Evolutionary conservation across 2,797 vertebrate genomes (phyloP), one percentile per base, ranked within the genome.

Genomic region (Diplodus sargus): DNA sequence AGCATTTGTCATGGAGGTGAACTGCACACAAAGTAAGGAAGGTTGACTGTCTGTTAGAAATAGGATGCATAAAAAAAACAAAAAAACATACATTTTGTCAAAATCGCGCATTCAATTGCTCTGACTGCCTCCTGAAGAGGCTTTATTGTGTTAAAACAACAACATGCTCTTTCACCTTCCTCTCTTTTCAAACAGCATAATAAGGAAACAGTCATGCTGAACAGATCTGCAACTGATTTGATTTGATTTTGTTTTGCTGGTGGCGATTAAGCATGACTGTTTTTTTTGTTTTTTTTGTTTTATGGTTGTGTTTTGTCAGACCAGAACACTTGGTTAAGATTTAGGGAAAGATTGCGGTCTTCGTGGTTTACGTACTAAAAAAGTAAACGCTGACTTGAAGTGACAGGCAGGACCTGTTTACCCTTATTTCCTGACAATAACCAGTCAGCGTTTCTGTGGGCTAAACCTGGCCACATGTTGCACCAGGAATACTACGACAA

Each of bases 51-150:
- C 8, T 20, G 28, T 4, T 13, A 11, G n/a, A 58, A 30, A 30
- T 7, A 0, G 16, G 20, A 61, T 14, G 34, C 20, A 53, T 34
- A 34, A 34, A 34, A 34, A 34, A 39, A 57, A 2, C 3, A 28
- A 28, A 2, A 4, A 2, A 69, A 39, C 16, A 4, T 17, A 3
- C 51, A 23, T 0, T 0, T 3, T 43, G 45, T 65, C 7, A 4
- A 65, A 70, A 70, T 71, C 49, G 14, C 43, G 20, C 34, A 28
- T 72, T 28, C 61, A 62, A 39, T 58, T 47, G 39, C 28, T 67
- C n/a, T 13, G 18, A 30, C 28, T 23, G 34, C 49, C 49, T 34
- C 17, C 63, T 9, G 13, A 39, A 34, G 25, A 47, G 34, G 47
- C 43, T 53, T 48, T 42, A 11, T 49, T 7, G 4, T 16, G 17